Conservation (phyloP, 2,888 invertebrate species). For the Seira sanloemensis region DNA sequence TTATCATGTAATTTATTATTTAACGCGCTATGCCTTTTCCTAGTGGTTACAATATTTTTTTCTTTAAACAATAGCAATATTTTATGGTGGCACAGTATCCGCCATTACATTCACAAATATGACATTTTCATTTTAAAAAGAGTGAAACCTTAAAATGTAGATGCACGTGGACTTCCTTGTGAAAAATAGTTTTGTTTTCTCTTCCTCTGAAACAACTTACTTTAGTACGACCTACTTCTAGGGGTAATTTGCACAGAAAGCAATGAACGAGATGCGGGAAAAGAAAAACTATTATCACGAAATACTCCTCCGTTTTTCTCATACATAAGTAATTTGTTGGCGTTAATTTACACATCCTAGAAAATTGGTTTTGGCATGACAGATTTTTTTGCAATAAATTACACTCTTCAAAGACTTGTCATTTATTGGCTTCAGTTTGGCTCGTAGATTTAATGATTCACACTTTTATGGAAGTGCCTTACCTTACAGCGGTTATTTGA, state of each 20-base stretch:
- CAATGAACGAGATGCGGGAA: no score
- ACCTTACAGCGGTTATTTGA: no score
- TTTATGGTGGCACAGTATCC: not conserved
- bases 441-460: not conserved
- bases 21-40: not conserved
- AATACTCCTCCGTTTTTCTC: not conserved
- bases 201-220: not conserved
- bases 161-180: not conserved
- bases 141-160: not conserved
- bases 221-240: not conserved
- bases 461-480: no score
- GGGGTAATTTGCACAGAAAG: not conserved
- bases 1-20: not conserved
- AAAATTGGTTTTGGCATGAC: not conserved
- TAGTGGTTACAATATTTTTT: not conserved
- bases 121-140: not conserved
- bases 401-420: not conserved
- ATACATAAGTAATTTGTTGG: not conserved
- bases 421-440: not conserved
- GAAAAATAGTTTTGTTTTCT: not conserved
- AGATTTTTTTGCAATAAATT: not conserved
- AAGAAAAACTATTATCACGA: not conserved
- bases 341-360: not conserved
- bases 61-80: not conserved
- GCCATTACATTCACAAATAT: not conserved